Conservation (phyloP, 1,140 invertebrate genomes). For the Papilio helenus region DNA sequence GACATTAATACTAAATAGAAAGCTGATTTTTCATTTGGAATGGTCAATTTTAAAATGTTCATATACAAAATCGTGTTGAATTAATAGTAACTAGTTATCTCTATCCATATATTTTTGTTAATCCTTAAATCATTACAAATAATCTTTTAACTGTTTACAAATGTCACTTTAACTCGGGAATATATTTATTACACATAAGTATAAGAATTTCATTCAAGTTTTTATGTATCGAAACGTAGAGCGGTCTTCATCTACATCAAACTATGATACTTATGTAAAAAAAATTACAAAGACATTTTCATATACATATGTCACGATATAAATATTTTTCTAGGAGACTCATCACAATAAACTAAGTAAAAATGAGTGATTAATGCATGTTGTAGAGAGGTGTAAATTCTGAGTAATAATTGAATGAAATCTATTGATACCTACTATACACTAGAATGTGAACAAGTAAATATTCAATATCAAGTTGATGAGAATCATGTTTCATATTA, state of each 20-base stretch:
- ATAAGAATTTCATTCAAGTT: no score
- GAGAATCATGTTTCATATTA: constrained; percentile 7
- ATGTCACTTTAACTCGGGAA: no score
- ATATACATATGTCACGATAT: neutral
- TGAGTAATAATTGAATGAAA: neutral
- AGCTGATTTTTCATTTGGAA: neutral
- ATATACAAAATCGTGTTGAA: neutral
- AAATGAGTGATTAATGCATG: no score
- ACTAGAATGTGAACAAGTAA: neutral
- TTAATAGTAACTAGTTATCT: no score
- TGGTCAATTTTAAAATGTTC: neutral
- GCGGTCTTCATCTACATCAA: neutral
- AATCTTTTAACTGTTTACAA: no score
- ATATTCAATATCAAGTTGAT: neutral
- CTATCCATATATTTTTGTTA: no score
- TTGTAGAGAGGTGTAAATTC: no score
- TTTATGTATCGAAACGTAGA: neutral
- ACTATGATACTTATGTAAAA: neutral
- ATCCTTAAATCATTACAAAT: no score
- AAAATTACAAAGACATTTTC: neutral
- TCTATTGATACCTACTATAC: neutral
- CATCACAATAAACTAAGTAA: no score
- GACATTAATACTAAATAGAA: neutral
- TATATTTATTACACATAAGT: no score
- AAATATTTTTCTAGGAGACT: no score